These are phyloP conservation scores for Pissodes strobi DNA, from an alignment of 1,140 invertebrate species.

Conservation along the genomic window DNA sequence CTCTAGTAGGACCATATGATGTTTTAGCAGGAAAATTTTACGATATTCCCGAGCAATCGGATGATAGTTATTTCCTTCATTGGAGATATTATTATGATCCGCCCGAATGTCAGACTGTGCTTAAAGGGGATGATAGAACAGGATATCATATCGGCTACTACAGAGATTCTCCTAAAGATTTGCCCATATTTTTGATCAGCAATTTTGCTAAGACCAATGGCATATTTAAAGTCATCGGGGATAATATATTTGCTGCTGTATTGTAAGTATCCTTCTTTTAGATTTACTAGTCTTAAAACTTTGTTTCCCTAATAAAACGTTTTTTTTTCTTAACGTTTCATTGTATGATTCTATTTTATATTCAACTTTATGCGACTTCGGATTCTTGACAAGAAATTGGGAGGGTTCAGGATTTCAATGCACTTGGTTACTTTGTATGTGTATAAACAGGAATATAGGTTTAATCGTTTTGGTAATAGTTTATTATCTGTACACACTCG, in stretches of 20 bases:
- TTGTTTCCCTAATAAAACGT: constrained; percentile 8
- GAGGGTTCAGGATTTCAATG: no score
- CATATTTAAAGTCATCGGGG: constrained; percentile 71
- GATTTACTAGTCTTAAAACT: constrained; percentile 5
- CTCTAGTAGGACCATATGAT: constrained; percentile 87
- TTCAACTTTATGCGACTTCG: no score
- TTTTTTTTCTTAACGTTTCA: no score
- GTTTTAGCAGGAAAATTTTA: constrained; percentile 67
- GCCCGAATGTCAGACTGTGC: constrained; percentile 86
- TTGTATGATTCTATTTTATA: no score
- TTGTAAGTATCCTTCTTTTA: constrained; percentile 62
- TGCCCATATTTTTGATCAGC: constrained; percentile 75
- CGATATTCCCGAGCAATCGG: constrained; percentile 54
- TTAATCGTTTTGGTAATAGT: no score
- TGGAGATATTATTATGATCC: constrained; percentile 94
- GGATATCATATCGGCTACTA: constrained; percentile 88
- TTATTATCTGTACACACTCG: no score
- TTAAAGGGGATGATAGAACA: constrained; percentile 69
- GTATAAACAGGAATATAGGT: no score
- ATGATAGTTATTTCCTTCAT: constrained; percentile 73
- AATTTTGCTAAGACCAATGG: constrained; percentile 72
- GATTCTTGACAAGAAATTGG: no score
- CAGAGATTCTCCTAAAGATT: constrained; percentile 77
- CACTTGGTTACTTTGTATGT: no score
- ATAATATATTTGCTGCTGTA: constrained; percentile 86